Base-by-base conservation (phyloP, 2,888 invertebrate species). In the Anarsia innoxiella region DNA sequence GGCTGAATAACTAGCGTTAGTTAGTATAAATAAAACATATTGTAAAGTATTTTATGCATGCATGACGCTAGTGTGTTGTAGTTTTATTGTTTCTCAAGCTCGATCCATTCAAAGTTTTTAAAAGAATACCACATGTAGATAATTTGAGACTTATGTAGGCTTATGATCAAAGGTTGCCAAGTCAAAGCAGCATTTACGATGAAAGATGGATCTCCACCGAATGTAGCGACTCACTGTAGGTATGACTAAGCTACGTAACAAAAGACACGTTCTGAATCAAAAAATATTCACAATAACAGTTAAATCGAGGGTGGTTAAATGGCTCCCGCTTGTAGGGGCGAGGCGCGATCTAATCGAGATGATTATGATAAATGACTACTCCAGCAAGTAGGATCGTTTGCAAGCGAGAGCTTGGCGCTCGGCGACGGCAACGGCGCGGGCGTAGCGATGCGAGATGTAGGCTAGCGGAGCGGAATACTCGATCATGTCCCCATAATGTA, bases 291-390 rank as follows among this genome's bases (percentile, higher is more conserved):
- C 72, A 78, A 78, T 76, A 75, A 75, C 65, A 70, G 82, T 78
- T 77, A 79, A 80, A 80, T 80, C 74, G 80, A 78, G 82, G 82
- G 80, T 74, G 70, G 69, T 66, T 74, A 73, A 71, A 66, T 67
- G 66, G 63, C 66, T 30, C 27, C 30, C 63, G 69, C 63, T 49
- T 56, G 64, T 48, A 62, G 68, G 74, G 73, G 76, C 66, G 68
- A 66, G 78, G 69, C 73, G 76, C 70, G 79, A 74, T 73, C 62
- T 75, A 76, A 80, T 79, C 78, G 72, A 66, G 66, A 69, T 72
- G 77, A 82, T 82, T 80, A 82, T 82, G 83, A 82, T 80, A 69
- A 78, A 83, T 76, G 77, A 70, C 69, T 57, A 44, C 51, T 56
- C 59, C 57, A 51, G 51, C 37, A 40, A 45, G n/a, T n/a, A n/a